These are phyloP conservation scores for Sisyra nigra DNA, from an alignment of 2,888 invertebrate genomes.

Conservation along the genomic window DNA sequence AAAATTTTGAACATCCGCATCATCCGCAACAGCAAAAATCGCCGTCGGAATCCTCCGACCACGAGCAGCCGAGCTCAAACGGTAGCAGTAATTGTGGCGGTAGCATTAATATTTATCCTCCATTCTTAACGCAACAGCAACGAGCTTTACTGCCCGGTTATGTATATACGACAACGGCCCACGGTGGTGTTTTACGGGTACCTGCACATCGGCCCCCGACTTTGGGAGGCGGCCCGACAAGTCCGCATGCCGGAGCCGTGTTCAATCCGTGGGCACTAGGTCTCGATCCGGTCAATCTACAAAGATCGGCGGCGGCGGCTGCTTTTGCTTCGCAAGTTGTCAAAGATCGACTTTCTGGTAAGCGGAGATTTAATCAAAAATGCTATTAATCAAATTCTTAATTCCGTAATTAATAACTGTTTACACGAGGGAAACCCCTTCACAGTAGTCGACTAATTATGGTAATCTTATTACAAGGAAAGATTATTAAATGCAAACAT, in stretches of 20 bases:
- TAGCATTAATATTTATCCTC: constrained; percentile 11
- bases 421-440: too few relatives aligned
- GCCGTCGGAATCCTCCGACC: constrained; percentile 18
- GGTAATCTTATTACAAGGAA: too few relatives aligned
- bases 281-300: constrained; percentile 43
- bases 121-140: constrained; percentile 9
- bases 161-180: constrained; percentile 35
- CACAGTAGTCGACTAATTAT: too few relatives aligned
- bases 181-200: constrained; percentile 60
- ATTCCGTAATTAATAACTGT: neutral
- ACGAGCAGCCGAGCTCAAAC: constrained; percentile 16
- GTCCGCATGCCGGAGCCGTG: constrained; percentile 29
- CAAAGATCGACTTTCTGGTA: constrained; percentile 69
- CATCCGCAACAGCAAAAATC: constrained; percentile 15
- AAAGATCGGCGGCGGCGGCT: constrained; percentile 48
- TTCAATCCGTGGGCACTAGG: constrained; percentile 30
- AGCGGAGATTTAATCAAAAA: constrained; percentile 21
- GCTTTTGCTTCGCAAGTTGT: constrained; percentile 69
- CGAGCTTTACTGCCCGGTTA: constrained; percentile 25
- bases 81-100: constrained; percentile 19
- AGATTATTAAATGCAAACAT: too few relatives aligned
- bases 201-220: constrained; percentile 66
- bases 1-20: constrained; percentile 47
- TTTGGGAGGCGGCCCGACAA: constrained; percentile 35
- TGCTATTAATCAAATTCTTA: neutral